Base-by-base conservation (phyloP, 2,113 vertebrate genomes). In the Eretmochelys imbricata region DNA sequence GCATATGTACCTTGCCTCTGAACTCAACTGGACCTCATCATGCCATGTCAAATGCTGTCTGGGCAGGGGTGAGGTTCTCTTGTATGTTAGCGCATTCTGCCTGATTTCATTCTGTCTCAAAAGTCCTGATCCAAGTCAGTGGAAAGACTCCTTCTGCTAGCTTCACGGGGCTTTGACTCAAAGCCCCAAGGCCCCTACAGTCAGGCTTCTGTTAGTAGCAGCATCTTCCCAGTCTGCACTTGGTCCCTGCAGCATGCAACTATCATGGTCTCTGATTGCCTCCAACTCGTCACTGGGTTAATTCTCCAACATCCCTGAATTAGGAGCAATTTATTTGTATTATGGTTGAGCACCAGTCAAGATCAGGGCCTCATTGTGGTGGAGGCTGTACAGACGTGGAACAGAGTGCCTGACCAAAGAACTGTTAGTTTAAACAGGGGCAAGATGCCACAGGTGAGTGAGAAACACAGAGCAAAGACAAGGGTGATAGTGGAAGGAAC, bases 381-480 rank as follows among this genome's bases (percentile, higher is more conserved):
- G 22, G 42, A 25, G 25, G 38, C 0, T 81, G 48, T n/a, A 54
- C 80, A 89, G 42, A 50, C 1, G 0, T 27, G 82, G 54, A 83
- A 13, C 35, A 72, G 75, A 46, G 10, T 55, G 20, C 35, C 48
- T n/a, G 50, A 38, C 48, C 25, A 82, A 79, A 24, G 27, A 17
- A 27, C 85, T 17, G 78, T 69, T 31, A 65, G 46, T 84, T 85
- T 72, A 22, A 69, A 72, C 42, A 48, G 24, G 75, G 5, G 24
- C 11, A 48, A 78, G 46, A 29, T 78, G 42, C 42, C 24, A 46
- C 75, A 89, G 20, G 48, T 76, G 8, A 2, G 42, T 46, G 22
- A 16, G n/a, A 5, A 13, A 48, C 93, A 92, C n/a, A 76, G 84
- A 79, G 42, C 0, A 0, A 17, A 1, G 50, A 82, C 80, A 46